Percentiles rank a stretch among this genome's conserved stretches.
phyloP scores from a whole-genome alignment of 2,888 invertebrate species.

The Plebejus anna region DNA sequence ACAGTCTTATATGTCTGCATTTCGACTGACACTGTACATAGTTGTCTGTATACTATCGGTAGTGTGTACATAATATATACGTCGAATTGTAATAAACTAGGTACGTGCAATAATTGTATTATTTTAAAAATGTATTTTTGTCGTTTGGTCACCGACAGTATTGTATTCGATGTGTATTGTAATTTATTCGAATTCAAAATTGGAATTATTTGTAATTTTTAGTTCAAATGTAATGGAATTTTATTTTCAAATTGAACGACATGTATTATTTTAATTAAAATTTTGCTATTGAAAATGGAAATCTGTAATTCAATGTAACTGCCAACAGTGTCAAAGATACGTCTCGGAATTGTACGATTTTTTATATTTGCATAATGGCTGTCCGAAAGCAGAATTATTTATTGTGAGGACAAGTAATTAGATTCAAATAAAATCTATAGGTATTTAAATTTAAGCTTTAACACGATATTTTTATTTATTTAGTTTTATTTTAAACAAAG shows the following conservation, averaged over 20 bases:
- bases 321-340: constrained; percentile 28
- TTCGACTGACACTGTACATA: constrained; percentile 32
- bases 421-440: constrained; percentile 27
- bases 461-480: constrained; percentile 38
- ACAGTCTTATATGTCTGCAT: constrained; percentile 26
- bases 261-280: not conserved
- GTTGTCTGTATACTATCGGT: constrained; percentile 27
- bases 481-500: constrained; percentile 41
- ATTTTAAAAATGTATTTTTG: constrained; percentile 31
- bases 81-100: constrained; percentile 29
- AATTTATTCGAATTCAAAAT: constrained; percentile 19
- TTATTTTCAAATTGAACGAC: not conserved
- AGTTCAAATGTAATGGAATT: constrained; percentile 44
- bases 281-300: not conserved
- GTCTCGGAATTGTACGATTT: constrained; percentile 15
- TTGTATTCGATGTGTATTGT: constrained; percentile 33
- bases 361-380: constrained; percentile 20
- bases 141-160: constrained; percentile 37
- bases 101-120: constrained; percentile 39
- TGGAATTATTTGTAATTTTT: constrained; percentile 55
- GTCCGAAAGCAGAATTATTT: constrained; percentile 27
- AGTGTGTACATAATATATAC: constrained; percentile 33
- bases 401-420: constrained; percentile 29
- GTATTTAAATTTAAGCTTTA: constrained; percentile 61
- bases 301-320: constrained; percentile 21